Conservation (phyloP, 2,888 invertebrate species). For the Heliconius ethilla region DNA sequence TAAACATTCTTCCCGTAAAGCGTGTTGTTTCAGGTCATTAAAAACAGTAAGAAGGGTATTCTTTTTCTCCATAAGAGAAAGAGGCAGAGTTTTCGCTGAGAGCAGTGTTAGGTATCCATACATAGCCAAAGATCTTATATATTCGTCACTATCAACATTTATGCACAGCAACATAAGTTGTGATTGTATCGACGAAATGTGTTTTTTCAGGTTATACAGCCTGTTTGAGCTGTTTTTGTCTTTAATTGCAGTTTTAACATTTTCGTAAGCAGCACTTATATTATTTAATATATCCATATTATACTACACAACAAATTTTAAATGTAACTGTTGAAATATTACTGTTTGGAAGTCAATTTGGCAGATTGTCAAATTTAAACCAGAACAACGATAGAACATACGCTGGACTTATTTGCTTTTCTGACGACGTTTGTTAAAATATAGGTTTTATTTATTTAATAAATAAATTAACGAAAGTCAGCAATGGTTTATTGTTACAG, state of each 20-base stretch:
- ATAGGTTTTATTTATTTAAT: neutral
- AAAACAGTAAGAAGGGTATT: constrained; percentile 63
- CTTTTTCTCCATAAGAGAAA: constrained; percentile 64
- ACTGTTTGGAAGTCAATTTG: constrained; percentile 17
- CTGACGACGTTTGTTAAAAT: neutral
- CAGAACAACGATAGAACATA: constrained; percentile 9
- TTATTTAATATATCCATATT: constrained; percentile 65
- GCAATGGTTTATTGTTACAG: neutral
- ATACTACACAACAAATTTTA: constrained; percentile 25
- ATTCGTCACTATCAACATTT: constrained; percentile 63
- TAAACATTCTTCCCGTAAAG: constrained; percentile 66
- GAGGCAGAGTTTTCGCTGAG: constrained; percentile 67
- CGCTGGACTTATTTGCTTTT: constrained; percentile 6
- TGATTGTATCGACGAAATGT: constrained; percentile 62
- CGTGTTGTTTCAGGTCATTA: constrained; percentile 66
- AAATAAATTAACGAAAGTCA: neutral
- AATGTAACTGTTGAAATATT: neutral
- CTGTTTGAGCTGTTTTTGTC: constrained; percentile 63
- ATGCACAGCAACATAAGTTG: constrained; percentile 67
- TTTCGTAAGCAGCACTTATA: constrained; percentile 65
- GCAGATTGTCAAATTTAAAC: constrained; percentile 34
- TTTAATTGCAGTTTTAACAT: constrained; percentile 62
- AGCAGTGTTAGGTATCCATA: constrained; percentile 71
- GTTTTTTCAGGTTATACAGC: constrained; percentile 61
- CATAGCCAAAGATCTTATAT: constrained; percentile 69